Base-by-base conservation (phyloP, 2,888 invertebrate species). In the Icerya purchasi region DNA sequence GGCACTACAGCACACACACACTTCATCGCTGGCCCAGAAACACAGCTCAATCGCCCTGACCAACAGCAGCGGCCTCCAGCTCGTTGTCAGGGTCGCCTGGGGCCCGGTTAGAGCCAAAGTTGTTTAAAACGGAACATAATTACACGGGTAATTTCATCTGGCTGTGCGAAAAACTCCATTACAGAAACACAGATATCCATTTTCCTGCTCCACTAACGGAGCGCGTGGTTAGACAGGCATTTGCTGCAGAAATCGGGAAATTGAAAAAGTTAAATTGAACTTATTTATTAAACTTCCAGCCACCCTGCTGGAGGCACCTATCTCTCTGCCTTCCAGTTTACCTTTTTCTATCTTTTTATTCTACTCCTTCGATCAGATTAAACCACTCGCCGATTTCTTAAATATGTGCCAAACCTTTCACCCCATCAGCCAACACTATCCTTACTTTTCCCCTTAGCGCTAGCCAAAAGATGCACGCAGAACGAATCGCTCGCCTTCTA, bases 221-320 rank as follows among this genome's bases (percentile, higher is more conserved):
- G n/a, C n/a, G n/a, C n/a, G n/a, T n/a, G n/a, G 36, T 36, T 36
- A 36, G 5, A 36, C 36, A 36, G 5, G 36, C 14, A 36, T 5
- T 36, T 14, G 36, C 21, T 58, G 53, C 53, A 53, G 53, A 53
- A 58, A 58, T 58, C 58, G 53, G 58, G 58, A 58, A 58, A 58
- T 58, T 58, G 58, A 58, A 58, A 58, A 58, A 58, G 58, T 58
- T 58, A 53, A 53, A 58, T 58, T 53, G 58, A 58, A 58, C 58
- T 58, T 58, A 58, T 58, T 58, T 58, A 58, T 58, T 58, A 58
- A 58, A 58, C 36, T 14, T 36, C 8, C 36, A 5, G 36, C 5
- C 36, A 36, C 36, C 5, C 8, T 14, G 36, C 36, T 36, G 14
- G 36, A 8, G 14, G 36, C 36, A n/a, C n/a, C n/a, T n/a, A n/a